Percentiles rank a stretch among this genome's conserved stretches.
These are phyloP conservation scores for Himalopsyche japonica DNA, from an alignment of 2,888 invertebrate genomes.

Conservation along the genomic window DNA sequence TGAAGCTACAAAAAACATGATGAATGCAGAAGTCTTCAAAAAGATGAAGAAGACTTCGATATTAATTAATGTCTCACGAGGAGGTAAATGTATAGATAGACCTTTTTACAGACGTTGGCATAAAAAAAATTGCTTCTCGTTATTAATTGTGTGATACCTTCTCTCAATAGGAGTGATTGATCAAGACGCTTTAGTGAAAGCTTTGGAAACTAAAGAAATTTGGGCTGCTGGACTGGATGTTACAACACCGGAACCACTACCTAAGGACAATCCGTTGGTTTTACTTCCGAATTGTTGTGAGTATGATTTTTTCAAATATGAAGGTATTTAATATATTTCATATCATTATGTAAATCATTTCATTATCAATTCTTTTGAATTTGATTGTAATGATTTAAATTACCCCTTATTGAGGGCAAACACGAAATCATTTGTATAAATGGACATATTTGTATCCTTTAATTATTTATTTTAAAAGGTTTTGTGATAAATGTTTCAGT, in stretches of 20 bases:
- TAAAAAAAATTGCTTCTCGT: too few relatives aligned
- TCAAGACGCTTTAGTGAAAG: conserved; percentile 79
- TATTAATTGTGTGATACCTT: neutral
- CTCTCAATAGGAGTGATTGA: conserved; percentile 65
- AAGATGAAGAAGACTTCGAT: conserved; percentile 78
- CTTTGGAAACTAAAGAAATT: conserved; percentile 74
- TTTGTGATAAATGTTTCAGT: conserved; percentile 60
- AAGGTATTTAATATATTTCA: too few relatives aligned
- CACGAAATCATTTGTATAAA: neutral
- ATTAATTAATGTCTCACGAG: conserved; percentile 76
- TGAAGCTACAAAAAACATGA: conserved; percentile 69
- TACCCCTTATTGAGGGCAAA: too few relatives aligned
- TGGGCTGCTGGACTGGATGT: conserved; percentile 92
- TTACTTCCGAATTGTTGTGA: conserved; percentile 80
- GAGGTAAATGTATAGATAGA: conserved; percentile 50
- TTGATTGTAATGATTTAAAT: too few relatives aligned
- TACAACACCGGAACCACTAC: conserved; percentile 87
- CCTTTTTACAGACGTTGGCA: neutral
- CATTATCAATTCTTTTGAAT: too few relatives aligned
- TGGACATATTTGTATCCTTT: neutral
- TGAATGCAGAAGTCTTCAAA: conserved; percentile 67
- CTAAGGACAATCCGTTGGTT: conserved; percentile 76
- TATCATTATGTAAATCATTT: too few relatives aligned
- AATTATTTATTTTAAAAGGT: neutral
- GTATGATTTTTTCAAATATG: conserved; percentile 44